Evolutionary conservation across 2,888 invertebrate species (phyloP).

Genomic region (Philereme vetulata): DNA sequence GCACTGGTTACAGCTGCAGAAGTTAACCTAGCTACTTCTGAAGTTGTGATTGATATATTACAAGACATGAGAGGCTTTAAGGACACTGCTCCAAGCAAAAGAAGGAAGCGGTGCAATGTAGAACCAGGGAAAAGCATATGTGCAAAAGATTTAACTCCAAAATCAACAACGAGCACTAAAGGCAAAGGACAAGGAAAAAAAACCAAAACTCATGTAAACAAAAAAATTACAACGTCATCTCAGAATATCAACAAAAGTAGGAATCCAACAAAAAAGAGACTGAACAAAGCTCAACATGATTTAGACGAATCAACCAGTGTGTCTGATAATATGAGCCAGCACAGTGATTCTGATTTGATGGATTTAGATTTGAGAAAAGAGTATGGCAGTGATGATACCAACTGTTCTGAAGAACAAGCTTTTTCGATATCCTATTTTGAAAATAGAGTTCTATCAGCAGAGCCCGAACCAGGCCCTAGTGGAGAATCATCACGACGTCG

Average conservation of each 20-base stretch:
- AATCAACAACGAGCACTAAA: not conserved
- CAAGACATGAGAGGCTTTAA: slow-evolving; percentile 1
- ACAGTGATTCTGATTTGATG: slow-evolving; percentile 5
- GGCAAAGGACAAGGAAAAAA: slow-evolving; percentile 7
- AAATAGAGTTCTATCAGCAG: slow-evolving; percentile 13
- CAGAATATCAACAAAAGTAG: slow-evolving; percentile 13
- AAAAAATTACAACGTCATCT: slow-evolving; percentile 13
- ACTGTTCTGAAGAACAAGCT: slow-evolving; percentile 14
- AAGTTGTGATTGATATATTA: slow-evolving; percentile 3
- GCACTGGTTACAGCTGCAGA: not conserved
- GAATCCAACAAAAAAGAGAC: slow-evolving; percentile 13
- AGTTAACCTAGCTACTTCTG: not conserved
- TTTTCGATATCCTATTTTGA: slow-evolving; percentile 13
- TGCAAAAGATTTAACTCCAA: too few relatives aligned
- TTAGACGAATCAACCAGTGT: not conserved
- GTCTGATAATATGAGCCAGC: too few relatives aligned
- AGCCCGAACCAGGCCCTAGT: slow-evolving; percentile 14
- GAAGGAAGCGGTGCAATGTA: too few relatives aligned
- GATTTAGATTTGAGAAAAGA: slow-evolving; percentile 10
- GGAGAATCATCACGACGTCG: slow-evolving; percentile 13
- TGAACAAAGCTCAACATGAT: slow-evolving; percentile 9
- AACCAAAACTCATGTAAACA: slow-evolving; percentile 10
- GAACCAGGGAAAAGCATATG: too few relatives aligned
- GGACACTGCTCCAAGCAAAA: too few relatives aligned
- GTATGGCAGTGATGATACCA: slow-evolving; percentile 15